These are phyloP conservation scores for Helarctos malayanus DNA, from an alignment of 2,797 vertebrate genomes.

Conservation along the genomic window DNA sequence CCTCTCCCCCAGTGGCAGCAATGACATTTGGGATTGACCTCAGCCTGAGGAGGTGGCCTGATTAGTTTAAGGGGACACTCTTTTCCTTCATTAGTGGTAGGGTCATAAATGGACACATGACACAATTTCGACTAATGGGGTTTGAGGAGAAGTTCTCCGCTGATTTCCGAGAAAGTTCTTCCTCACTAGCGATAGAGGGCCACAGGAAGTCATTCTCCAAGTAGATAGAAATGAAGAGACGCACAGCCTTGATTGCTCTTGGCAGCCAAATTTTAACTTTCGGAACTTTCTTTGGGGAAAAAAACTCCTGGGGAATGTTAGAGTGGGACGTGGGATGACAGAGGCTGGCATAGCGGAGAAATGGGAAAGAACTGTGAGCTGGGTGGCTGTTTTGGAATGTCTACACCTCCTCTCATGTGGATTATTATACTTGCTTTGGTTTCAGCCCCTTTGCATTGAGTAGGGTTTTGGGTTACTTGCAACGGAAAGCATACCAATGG, in stretches of 20 bases:
- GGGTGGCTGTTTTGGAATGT: not conserved
- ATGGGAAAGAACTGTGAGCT: not conserved
- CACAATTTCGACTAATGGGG: not conserved
- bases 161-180: constrained; percentile 51
- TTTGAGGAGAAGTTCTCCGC: constrained; percentile 14
- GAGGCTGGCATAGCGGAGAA: not conserved
- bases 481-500: not conserved
- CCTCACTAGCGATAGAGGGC: not conserved
- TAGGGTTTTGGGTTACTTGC: not conserved
- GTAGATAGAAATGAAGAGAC: not conserved
- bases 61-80: not conserved
- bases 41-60: not conserved
- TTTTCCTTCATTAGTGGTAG: not conserved
- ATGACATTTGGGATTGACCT: not conserved
- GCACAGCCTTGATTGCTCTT: not conserved
- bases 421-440: constrained; percentile 14
- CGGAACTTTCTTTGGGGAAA: constrained; percentile 1
- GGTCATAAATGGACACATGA: not conserved
- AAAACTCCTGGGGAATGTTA: constrained; percentile 13
- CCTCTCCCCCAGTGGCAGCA: not conserved
- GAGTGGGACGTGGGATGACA: not conserved
- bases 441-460: constrained; percentile 27
- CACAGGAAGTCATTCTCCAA: not conserved
- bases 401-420: not conserved
- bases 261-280: not conserved